Conservation (phyloP, 2,113 vertebrate species). For the Nansenia antarctica region DNA sequence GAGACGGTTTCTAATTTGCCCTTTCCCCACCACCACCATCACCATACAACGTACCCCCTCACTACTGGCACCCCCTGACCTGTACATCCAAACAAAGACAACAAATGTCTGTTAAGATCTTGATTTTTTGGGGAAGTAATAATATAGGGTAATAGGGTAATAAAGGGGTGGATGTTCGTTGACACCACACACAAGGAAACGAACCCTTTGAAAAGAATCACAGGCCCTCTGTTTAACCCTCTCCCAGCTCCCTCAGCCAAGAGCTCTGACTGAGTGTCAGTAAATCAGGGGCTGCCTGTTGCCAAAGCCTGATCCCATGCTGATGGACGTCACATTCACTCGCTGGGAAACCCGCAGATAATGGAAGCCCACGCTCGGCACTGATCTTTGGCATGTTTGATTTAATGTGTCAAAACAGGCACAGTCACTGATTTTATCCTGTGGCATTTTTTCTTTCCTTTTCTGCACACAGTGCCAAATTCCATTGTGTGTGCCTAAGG, state of each 20-base stretch:
- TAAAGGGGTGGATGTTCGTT: background rate
- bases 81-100: background rate
- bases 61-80: background rate
- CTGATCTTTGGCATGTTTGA: constrained; percentile 47
- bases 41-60: too few species aligned
- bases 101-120: background rate
- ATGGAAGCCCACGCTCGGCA: constrained; percentile 18
- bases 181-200: background rate
- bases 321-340: constrained; percentile 25
- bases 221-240: background rate
- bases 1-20: background rate
- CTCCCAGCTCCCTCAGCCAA: background rate
- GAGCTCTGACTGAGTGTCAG: background rate
- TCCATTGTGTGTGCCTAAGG: constrained; percentile 39
- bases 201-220: constrained; percentile 13
- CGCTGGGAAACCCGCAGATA: constrained; percentile 22
- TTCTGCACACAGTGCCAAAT: constrained; percentile 42
- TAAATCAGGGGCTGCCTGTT: constrained; percentile 18
- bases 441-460: constrained; percentile 1
- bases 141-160: too few species aligned
- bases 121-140: too few species aligned
- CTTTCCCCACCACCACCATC: background rate
- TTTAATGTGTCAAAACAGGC: constrained; percentile 52
- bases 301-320: constrained; percentile 19
- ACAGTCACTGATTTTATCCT: background rate